Base-by-base conservation (phyloP, 2,888 invertebrate genomes). In the Lasioglossum lativentre region DNA sequence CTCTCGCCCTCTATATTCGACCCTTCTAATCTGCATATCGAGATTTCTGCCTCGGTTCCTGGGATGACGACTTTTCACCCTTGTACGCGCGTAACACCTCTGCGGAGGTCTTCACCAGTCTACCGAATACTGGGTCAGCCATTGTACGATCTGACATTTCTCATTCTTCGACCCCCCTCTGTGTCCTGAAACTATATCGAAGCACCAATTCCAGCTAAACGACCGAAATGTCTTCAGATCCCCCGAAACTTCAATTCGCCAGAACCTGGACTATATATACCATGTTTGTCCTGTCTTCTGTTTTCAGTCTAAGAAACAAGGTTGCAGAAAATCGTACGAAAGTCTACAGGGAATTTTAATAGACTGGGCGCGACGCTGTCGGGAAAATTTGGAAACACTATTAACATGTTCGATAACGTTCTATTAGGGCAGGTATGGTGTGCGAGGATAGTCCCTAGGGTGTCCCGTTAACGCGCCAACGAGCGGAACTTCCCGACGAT, bases 1-100 rank as follows among this genome's bases (percentile, higher is more conserved):
- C 81, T 77, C 81, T 82, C 74, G 79, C 83, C 72, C 82, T 79
- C 76, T 78, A 76, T 75, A 76, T 79, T 86, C 90, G 66, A 81
- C 75, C 86, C 91, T 87, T 87, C 88, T 89, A 88, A 93, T 93
- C 91, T 93, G 91, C 93, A 93, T 93, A 92, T 93, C 92, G 93
- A 94, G 93, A 93, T 92, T 93, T 93, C 92, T 92, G 89, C 88
- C 70, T 86, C 83, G 88, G 88, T 89, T 90, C 85, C 85, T 85
- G 74, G 83, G 66, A 34, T 76, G 68, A 40, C 38, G 40, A 70
- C 86, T 42, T 30, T 78, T 27, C 76, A 59, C 71, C 71, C 45
- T 56, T 23, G n/a, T 27, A 40, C 56, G 66, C 63, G 42, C 45
- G 56, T 74, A 73, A 70, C 70, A 70, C 40, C 23, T 34, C 47